Evolutionary conservation across 1,140 invertebrate species (phyloP).

Genomic region (Drosophila willistoni): DNA sequence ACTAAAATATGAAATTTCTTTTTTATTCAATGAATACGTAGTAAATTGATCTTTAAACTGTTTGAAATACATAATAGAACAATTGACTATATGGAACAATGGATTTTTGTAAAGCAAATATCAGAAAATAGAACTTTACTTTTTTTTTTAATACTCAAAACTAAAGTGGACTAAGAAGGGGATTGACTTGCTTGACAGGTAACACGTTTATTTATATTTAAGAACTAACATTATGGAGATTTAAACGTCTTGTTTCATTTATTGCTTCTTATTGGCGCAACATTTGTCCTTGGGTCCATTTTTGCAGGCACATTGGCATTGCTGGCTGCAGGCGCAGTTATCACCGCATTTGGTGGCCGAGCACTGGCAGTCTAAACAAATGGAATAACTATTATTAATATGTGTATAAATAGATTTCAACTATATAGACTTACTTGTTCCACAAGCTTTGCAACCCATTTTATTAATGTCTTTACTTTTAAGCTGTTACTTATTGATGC

Average conservation of each 20-base stretch:
- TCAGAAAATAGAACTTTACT: too few relatives aligned
- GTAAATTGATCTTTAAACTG: too few relatives aligned
- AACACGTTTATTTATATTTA: slow-evolving; percentile 1
- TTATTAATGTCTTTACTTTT: slow-evolving; percentile 15
- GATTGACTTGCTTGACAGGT: slow-evolving; percentile 1
- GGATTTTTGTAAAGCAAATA: too few relatives aligned
- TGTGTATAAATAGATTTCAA: not conserved
- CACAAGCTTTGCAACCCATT: slow-evolving; percentile 71
- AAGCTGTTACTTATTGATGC: slow-evolving; percentile 26
- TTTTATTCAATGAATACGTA: too few relatives aligned
- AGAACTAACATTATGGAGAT: not conserved
- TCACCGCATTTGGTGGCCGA: slow-evolving; percentile 67
- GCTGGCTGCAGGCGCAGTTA: slow-evolving; percentile 69
- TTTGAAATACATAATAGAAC: too few relatives aligned
- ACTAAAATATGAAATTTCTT: slow-evolving; percentile 4
- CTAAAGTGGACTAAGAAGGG: not conserved
- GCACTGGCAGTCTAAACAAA: slow-evolving; percentile 60
- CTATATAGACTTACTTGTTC: slow-evolving; percentile 53
- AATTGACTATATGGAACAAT: too few relatives aligned
- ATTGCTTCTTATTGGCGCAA: slow-evolving; percentile 53
- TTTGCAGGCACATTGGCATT: slow-evolving; percentile 65
- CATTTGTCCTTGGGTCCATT: slow-evolving; percentile 69
- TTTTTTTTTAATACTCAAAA: too few relatives aligned
- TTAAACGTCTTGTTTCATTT: not conserved
- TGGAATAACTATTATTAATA: not conserved